A percentile compares a stretch with the other conserved stretches of the same genome.
Conservation (phyloP, 2,113 vertebrate species). For the Microtus pennsylvanicus region DNA sequence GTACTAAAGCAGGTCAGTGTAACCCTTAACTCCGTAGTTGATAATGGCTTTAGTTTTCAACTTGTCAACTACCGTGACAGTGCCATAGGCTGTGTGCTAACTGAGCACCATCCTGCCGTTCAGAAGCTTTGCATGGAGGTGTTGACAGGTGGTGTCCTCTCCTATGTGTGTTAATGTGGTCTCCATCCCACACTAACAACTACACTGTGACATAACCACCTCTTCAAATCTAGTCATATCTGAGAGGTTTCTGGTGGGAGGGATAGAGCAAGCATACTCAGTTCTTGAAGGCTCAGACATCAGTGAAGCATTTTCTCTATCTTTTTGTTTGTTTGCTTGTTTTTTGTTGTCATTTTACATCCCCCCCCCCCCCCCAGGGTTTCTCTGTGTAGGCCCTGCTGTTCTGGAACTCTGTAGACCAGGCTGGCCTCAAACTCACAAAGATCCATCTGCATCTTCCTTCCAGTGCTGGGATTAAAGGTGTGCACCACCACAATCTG, state of each 20-base stretch:
- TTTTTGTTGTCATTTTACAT: neutral
- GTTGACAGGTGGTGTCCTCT: neutral
- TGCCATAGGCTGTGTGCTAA: neutral
- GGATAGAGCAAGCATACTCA: neutral
- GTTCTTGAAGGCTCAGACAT: conserved; percentile 7
- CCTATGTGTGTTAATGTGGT: neutral
- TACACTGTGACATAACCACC: neutral
- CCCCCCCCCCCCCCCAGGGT: neutral
- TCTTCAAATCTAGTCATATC: neutral
- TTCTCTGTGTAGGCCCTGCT: neutral
- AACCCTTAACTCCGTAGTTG: neutral
- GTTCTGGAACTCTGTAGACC: neutral
- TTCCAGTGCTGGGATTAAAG: neutral
- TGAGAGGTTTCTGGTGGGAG: neutral
- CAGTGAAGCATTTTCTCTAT: neutral
- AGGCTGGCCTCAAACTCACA: neutral
- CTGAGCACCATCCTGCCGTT: neutral
- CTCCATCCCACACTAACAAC: neutral
- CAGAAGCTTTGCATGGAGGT: neutral
- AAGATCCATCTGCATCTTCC: neutral
- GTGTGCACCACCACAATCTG: neutral
- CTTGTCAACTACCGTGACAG: neutral
- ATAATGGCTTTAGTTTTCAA: conserved; percentile 4
- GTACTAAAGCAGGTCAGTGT: neutral
- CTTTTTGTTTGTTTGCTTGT: neutral